Conservation (phyloP, 2,888 invertebrate genomes). For the Biston stratarius region DNA sequence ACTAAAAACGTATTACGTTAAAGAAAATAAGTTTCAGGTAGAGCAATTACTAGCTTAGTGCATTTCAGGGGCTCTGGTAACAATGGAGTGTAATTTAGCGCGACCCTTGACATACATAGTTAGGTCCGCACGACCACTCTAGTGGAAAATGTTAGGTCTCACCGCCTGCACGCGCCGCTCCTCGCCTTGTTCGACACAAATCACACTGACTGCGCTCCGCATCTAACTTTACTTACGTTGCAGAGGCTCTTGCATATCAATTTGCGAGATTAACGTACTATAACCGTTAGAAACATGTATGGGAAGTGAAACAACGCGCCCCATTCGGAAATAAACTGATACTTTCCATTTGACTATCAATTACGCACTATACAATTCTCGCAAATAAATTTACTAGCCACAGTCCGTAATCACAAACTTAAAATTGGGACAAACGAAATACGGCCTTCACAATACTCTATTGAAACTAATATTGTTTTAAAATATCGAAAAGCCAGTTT, state of each 20-base stretch:
- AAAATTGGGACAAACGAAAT: background rate
- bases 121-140: conserved; percentile 75
- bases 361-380: too few relatives aligned
- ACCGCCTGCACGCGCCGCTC: conserved; percentile 62
- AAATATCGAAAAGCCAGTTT: background rate
- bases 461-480: background rate
- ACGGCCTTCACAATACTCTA: background rate
- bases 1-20: background rate
- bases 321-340: too few relatives aligned
- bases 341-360: too few relatives aligned
- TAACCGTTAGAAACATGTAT: too few relatives aligned
- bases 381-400: background rate
- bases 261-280: too few relatives aligned
- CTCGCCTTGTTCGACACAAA: conserved; percentile 55
- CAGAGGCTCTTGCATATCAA: too few relatives aligned
- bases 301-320: too few relatives aligned
- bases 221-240: conserved; percentile 6
- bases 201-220: conserved; percentile 44
- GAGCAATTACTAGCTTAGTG: conserved; percentile 54
- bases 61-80: conserved; percentile 75
- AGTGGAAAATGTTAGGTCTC: conserved; percentile 81
- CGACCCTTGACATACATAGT: conserved; percentile 83
- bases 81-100: conserved; percentile 79
- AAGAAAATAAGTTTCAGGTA: conserved; percentile 50
- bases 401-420: background rate